Base-by-base conservation (phyloP, 2,113 vertebrate genomes). In the Callopanchax toddi region DNA sequence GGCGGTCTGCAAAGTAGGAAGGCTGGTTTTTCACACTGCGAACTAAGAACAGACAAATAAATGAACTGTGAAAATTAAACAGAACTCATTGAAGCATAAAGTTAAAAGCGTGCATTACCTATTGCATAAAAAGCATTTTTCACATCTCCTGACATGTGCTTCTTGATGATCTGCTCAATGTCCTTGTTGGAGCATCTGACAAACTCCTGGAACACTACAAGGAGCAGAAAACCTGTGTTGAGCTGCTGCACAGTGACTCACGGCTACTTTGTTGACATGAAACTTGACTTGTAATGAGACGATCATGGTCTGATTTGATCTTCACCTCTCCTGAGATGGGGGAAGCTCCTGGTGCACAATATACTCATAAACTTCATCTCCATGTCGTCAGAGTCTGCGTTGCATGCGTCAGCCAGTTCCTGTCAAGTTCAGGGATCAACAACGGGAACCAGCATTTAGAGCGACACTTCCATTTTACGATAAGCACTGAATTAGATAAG, bases 11-110 rank as follows among this genome's bases (percentile, higher is more conserved):
- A 12, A 99, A 95, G 89, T 97, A 99, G 20, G 92, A 94, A 0
- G 95, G 94, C 86, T 95, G 95, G 88, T 98, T 97, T 92, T 98
- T 98, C 64, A 99, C 94, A 42, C 96, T 98, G 37, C 94, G 87
- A 23, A 99, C 97, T 99, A 85, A 50, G 87, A 55, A 26, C 26
- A 26, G 26, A 4, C 26, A 26, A 6, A 6, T 6, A 26, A 26
- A 26, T 6, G 6, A 26, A 26, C 26, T 26, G 26, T 3, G 3
- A 26, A 26, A 4, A 3, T 4, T 26, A 26, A 26, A 26, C 26
- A 26, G 6, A 26, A 26, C 6, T 26, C 6, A 26, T 4, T 26
- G 6, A 26, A 26, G 26, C 26, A 4, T 3, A 26, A 26, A 6
- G 26, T 3, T 26, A 51, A 29, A 4, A 73, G n/a, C n/a, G n/a